phyloP scores from a whole-genome alignment of 1,140 invertebrate genomes.

The Lepidurus arcticus region DNA sequence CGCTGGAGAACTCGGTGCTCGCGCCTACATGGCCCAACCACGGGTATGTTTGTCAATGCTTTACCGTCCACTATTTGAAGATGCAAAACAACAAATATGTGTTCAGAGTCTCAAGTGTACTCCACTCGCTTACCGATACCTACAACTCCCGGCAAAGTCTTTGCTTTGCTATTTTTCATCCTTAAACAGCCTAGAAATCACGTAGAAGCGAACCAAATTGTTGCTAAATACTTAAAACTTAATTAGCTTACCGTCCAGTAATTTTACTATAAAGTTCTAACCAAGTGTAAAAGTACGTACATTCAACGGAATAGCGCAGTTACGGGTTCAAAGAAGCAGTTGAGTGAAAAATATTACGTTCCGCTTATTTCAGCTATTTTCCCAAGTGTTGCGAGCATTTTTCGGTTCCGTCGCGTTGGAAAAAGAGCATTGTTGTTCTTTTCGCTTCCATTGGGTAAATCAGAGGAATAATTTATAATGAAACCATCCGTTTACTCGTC shows the following conservation, averaged over 20 bases:
- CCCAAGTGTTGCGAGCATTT: not conserved
- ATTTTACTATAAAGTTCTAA: not conserved
- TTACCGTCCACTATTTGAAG: not conserved
- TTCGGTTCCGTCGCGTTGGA: not conserved
- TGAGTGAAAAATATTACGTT: not conserved
- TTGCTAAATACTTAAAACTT: too few relatives aligned
- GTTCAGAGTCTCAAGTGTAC: not conserved
- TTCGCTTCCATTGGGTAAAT: not conserved
- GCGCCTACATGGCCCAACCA: constrained; percentile 60
- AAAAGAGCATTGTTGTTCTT: not conserved
- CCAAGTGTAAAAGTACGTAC: not conserved
- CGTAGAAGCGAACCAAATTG: too few relatives aligned
- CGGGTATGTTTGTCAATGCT: constrained; percentile 48
- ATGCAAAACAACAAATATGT: constrained; percentile 11
- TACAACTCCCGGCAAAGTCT: too few relatives aligned
- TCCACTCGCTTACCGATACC: not conserved
- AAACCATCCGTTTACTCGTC: too few relatives aligned
- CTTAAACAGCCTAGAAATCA: too few relatives aligned
- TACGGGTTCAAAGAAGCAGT: not conserved
- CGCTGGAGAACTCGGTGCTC: constrained; percentile 17
- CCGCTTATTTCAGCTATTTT: not conserved
- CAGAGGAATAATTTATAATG: too few relatives aligned
- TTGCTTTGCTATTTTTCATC: too few relatives aligned
- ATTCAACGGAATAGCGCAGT: not conserved
- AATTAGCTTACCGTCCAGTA: not conserved